Conservation (phyloP, 2,113 vertebrate genomes). For the Anhinga rufa region DNA sequence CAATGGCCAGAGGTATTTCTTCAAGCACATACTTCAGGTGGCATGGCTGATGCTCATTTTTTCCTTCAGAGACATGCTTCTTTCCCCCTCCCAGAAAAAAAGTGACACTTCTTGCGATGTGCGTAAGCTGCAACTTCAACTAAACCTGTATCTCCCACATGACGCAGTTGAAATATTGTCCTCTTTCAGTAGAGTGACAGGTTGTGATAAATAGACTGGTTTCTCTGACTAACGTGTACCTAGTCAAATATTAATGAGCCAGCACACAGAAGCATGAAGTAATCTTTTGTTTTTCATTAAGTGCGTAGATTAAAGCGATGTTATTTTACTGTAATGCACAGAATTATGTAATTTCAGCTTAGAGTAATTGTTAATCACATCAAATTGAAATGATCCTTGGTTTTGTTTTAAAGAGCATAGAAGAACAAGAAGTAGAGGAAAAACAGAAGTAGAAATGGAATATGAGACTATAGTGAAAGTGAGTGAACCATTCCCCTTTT, state of each 20-base stretch:
- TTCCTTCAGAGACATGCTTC: neutral
- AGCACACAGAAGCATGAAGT: constrained; percentile 26
- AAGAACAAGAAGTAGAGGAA: constrained; percentile 75
- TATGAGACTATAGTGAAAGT: constrained; percentile 74
- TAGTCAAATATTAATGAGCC: constrained; percentile 24
- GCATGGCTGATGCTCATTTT: neutral
- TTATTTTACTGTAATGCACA: constrained; percentile 59
- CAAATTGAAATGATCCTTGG: constrained; percentile 70
- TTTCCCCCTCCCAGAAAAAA: neutral
- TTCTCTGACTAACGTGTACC: neutral
- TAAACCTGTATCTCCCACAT: neutral
- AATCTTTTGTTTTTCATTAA: constrained; percentile 46
- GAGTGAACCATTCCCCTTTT: constrained; percentile 72
- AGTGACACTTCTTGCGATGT: neutral
- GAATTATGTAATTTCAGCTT: constrained; percentile 63
- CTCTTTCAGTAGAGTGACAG: neutral
- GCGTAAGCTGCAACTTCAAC: neutral
- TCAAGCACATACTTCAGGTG: neutral
- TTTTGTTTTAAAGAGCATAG: constrained; percentile 76
- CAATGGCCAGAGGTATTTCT: neutral
- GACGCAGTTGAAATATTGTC: neutral
- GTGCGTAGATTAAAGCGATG: constrained; percentile 42
- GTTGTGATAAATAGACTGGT: constrained; percentile 10
- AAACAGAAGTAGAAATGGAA: constrained; percentile 74
- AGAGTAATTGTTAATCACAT: constrained; percentile 57